phyloP scores from a whole-genome alignment of 2,888 invertebrate species.

The Melitaea athalia region DNA sequence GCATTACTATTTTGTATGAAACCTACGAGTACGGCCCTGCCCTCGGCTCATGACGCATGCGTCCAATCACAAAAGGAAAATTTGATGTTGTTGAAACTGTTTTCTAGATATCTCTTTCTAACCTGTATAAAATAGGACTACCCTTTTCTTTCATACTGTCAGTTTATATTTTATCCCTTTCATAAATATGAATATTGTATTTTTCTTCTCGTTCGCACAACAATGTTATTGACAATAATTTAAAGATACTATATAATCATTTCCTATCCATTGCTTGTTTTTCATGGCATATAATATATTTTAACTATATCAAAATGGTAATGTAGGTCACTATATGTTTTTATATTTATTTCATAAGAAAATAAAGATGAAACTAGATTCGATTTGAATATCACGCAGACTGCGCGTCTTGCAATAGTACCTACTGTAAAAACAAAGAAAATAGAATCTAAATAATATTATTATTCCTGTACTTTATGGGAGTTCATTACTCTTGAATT shows the following conservation, averaged over 20 bases:
- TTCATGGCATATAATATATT: conserved; percentile 25
- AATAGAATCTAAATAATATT: conserved; percentile 42
- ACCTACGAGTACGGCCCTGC: conserved; percentile 50
- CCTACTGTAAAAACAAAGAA: conserved; percentile 45
- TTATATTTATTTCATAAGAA: conserved; percentile 14
- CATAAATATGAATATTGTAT: conserved; percentile 28
- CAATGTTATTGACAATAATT: conserved; percentile 61
- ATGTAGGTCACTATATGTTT: conserved; percentile 38
- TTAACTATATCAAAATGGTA: conserved; percentile 13
- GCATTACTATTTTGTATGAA: too few relatives aligned
- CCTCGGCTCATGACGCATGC: conserved; percentile 72
- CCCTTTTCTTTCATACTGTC: conserved; percentile 56
- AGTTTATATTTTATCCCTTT: conserved; percentile 53
- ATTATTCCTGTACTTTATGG: conserved; percentile 9
- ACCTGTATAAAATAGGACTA: conserved; percentile 28
- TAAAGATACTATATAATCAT: conserved; percentile 42
- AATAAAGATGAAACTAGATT: conserved; percentile 33
- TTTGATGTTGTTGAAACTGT: conserved; percentile 59
- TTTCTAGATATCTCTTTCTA: conserved; percentile 59
- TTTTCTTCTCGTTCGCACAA: conserved; percentile 47
- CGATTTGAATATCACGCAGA: conserved; percentile 54
- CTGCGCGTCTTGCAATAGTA: conserved; percentile 51
- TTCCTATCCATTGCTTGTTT: conserved; percentile 49
- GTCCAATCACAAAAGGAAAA: conserved; percentile 67
- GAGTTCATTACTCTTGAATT: conserved; percentile 9